Evolutionary conservation across 92 coral and sea anemone genomes (phyloP).

Genomic region (Porites divaricata): DNA sequence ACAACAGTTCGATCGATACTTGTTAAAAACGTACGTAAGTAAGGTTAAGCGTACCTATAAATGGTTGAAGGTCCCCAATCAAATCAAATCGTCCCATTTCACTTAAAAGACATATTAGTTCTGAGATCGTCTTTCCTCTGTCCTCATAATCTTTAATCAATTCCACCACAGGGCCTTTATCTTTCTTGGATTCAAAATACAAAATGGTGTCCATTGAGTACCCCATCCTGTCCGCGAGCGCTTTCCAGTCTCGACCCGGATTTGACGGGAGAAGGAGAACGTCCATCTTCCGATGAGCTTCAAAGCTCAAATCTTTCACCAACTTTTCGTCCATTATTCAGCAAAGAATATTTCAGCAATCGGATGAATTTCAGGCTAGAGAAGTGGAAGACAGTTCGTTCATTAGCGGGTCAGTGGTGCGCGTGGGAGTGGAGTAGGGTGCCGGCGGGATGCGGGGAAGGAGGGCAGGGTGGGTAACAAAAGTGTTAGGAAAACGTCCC

Average conservation of each 20-base stretch:
- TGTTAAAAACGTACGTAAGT: no score
- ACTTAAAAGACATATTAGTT: conserved; percentile 54
- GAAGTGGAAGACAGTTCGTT: no score
- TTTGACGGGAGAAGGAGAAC: conserved; percentile 58
- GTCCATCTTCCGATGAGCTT: conserved; percentile 70
- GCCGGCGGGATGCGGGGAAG: no score
- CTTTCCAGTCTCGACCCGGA: conserved; percentile 70
- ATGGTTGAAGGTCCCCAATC: conserved; percentile 67
- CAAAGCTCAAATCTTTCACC: conserved; percentile 76
- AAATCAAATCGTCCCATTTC: conserved; percentile 78
- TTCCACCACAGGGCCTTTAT: conserved; percentile 63
- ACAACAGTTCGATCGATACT: no score
- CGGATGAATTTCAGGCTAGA: no score
- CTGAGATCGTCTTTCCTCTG: conserved; percentile 52
- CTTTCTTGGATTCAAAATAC: conserved; percentile 39
- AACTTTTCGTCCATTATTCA: conserved; percentile 18
- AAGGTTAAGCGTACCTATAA: conserved; percentile 54
- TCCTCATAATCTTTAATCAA: conserved; percentile 65
- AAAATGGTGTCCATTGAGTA: conserved; percentile 54
- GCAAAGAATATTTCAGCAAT: no score
- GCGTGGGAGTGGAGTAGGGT: no score
- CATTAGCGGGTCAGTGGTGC: no score
- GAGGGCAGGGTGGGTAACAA: no score
- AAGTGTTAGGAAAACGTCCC: no score
- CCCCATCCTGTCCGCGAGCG: conserved; percentile 79